Base-by-base conservation (phyloP, 92 coral and sea anemone species). In the Palythoa heliodiscus region DNA sequence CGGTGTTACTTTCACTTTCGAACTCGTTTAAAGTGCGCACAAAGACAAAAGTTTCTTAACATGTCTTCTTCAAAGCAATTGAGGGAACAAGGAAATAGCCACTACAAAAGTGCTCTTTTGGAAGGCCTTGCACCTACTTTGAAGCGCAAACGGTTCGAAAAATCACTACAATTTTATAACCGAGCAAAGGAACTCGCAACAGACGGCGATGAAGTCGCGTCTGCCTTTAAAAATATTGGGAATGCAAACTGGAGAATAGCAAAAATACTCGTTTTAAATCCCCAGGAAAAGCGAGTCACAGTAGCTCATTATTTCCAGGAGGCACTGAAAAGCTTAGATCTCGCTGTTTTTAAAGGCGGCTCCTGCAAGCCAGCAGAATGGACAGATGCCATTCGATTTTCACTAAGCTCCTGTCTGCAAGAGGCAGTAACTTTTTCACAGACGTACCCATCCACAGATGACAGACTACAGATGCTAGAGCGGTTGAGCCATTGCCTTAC, bases 171-270 rank as follows among this genome's bases (percentile, higher is more conserved):
- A 11, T 82, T 67, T 37, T 90, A 90, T 39, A 61, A 83, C 11
- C 87, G 86, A 13, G 93, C 93, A 11, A 60, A 71, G 15, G 82
- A 76, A 23, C 75, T 83, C 13, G 90, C 93, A 3, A 25, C 48
- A 17, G 76, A 71, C 76, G 5, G 43, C 39, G 90, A 83, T 4
- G 93, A 90, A 11, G 15, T 54, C 4, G 82, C 90, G 11, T 76
- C 82, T 38, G 81, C 98, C 22, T 73, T 92, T 14, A 96, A 92
- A 75, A 94, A 96, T 73, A 90, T 91, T 24, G 98, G 92, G 35
- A 96, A 91, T 71, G 98, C 98, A 5, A 89, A 91, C 7, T 94
- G 97, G 95, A 88, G 82, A 71, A 71, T 96, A 16, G 94, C 93
- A 1, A 84, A 76, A 16, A 35, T 91, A 13, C 71, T 89, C 22